Base-by-base conservation (phyloP, 2,797 vertebrate species). In the Oryzias sinensis region DNA sequence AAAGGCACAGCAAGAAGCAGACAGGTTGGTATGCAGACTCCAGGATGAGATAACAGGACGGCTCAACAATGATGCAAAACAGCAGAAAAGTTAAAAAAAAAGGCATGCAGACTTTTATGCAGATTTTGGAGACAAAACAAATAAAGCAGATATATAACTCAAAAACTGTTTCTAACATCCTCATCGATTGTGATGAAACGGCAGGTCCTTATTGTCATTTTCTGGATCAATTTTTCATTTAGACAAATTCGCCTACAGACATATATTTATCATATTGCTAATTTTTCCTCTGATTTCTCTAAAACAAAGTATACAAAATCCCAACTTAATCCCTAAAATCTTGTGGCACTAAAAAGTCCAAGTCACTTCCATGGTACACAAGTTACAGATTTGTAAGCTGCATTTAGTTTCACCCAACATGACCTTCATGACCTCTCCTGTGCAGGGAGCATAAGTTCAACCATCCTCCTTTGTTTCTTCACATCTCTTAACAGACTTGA, bases 371-470 rank as follows among this genome's bases (percentile, higher is more conserved):
- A 68, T 51, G 62, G n/a, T 53, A 45, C 48, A 59, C 13, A 11
- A 60, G 53, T 70, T 5, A 65, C 55, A 55, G 47, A 70, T 63
- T 59, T 54, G 57, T 55, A 45, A 20, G 40, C 54, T 67, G 44
- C 42, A 69, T 66, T 77, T 55, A 56, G 51, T 64, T 65, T 71
- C 65, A 72, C 24, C 48, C 53, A 58, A 56, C 48, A 54, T 79
- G 72, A 73, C 74, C 72, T 87, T 72, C 82, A 85, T 62, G 81
- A 86, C 46, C 27, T 77, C 59, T 68, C 53, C 62, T 55, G 47
- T 43, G 49, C 44, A 72, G 40, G 44, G 55, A 79, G 62, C 42
- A 15, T 62, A 74, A 72, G 76, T 71, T 80, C 52, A 73, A 73
- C 76, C 4, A 42, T 68, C 75, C 63, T 68, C 61, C 65, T 56